phyloP scores from a whole-genome alignment of 2,797 vertebrate species.

The Serranus cabrilla region DNA sequence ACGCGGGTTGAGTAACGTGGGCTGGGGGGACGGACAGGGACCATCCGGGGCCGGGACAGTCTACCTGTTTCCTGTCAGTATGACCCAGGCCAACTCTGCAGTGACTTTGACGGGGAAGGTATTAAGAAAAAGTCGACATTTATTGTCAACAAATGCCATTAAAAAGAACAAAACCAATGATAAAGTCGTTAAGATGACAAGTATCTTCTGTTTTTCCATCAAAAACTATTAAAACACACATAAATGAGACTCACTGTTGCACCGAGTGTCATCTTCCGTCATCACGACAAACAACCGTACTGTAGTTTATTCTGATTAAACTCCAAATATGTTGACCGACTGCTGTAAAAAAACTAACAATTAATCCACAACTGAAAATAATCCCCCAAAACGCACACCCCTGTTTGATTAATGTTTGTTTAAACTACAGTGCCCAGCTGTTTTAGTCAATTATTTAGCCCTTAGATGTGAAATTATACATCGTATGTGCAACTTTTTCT shows the following conservation, averaged over 20 bases:
- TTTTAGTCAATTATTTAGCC: not conserved
- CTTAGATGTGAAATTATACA: not conserved
- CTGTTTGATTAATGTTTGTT: not conserved
- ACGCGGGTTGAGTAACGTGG: slow-evolving; percentile 70
- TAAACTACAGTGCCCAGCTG: not conserved
- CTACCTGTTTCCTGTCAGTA: not conserved
- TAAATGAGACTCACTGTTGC: not conserved
- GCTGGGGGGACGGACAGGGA: slow-evolving; percentile 30
- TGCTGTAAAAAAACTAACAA: not conserved
- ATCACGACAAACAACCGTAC: not conserved
- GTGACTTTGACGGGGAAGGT: too few relatives aligned
- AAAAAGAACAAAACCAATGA: not conserved
- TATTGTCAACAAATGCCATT: not conserved
- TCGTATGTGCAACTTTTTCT: not conserved
- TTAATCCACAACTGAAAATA: not conserved
- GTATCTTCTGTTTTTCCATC: too few relatives aligned
- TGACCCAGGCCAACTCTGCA: too few relatives aligned
- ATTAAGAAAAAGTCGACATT: too few relatives aligned
- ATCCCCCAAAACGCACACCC: not conserved
- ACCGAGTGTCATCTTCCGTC: too few relatives aligned
- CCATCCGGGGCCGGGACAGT: slow-evolving; percentile 11
- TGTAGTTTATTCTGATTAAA: not conserved
- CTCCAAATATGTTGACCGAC: not conserved
- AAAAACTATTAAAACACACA: not conserved
- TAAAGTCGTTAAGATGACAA: not conserved